Base-by-base conservation (phyloP, 2,797 vertebrate species). In the Anisognathus igniventris region DNA sequence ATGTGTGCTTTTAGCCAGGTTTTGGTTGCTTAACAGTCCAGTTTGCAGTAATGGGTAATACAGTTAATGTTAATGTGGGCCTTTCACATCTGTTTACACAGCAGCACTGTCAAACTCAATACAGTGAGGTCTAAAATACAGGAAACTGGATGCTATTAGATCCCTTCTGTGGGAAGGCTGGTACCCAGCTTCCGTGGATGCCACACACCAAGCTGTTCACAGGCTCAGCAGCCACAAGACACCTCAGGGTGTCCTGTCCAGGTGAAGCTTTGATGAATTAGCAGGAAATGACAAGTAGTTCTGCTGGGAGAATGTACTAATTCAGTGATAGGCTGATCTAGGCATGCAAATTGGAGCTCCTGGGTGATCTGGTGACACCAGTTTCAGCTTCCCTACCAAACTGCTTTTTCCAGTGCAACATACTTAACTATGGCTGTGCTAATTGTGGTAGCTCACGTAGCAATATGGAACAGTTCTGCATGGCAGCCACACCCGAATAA, bases 11-110 rank as follows among this genome's bases (percentile, higher is more conserved):
- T 89, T 67, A 93, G 37, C 30, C 53, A 77, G 44, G 40, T 22
- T 93, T 77, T 82, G 42, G 33, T 65, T 74, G 67, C 39, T 76
- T 79, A 67, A 48, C 15, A 91, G 77, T 25, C 58, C 70, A 78
- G 56, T 47, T 72, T 48, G 65, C 23, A 61, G 15, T 28, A 79
- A 82, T 0, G 0, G 21, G 44, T 62, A 75, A 68, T 22, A 44
- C 2, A 13, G 44, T 65, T 68, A 64, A 44, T 31, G 28, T 33
- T 89, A 72, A 57, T n/a, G 35, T 3, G 11, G 19, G 28, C 37
- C 50, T 88, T 80, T 30, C 44, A 22, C 25, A 47, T 25, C 65
- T 61, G 33, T 80, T 80, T 58, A 61, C 24, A 44, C 2, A 65
- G 45, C 56, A 64, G 31, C 17, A 30, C 39, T 54, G 54, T 80